phyloP scores from a whole-genome alignment of 2,888 invertebrate species.

The Tenodera sinensis region DNA sequence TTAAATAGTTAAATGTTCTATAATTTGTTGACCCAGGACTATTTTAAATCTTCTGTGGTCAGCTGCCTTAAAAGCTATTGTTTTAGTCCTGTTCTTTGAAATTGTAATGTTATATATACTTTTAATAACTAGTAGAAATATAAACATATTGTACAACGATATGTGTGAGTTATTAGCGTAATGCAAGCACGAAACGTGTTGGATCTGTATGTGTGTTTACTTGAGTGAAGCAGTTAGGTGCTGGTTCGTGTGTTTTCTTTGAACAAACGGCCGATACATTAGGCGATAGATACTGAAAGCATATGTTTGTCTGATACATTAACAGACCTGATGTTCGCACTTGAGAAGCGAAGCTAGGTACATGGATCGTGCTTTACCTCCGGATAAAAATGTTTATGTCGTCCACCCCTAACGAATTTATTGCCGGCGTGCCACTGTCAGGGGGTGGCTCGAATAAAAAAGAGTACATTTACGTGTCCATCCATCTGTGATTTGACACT shows the following conservation, averaged over 20 bases:
- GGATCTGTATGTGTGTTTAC: too few species aligned
- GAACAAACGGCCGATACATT: not conserved
- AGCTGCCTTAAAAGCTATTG: too few species aligned
- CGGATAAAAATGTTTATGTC: not conserved
- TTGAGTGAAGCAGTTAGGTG: not conserved
- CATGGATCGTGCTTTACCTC: not conserved
- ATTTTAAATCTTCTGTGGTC: too few species aligned
- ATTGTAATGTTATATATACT: too few species aligned
- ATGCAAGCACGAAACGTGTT: too few species aligned
- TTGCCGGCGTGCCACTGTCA: not conserved
- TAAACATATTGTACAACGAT: too few species aligned
- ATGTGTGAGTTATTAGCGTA: too few species aligned
- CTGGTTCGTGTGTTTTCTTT: not conserved
- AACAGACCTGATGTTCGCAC: not conserved
- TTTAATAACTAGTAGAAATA: too few species aligned
- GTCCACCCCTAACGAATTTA: not conserved
- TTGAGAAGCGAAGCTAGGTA: not conserved
- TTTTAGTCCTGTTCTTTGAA: too few species aligned
- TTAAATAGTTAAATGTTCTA: too few species aligned
- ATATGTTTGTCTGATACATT: not conserved
- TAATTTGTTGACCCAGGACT: too few species aligned
- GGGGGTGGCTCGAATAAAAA: not conserved
- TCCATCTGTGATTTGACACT: conserved; percentile 12
- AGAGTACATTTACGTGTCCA: not conserved
- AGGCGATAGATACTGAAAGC: not conserved